Percentiles rank a stretch among this genome's conserved stretches.
These are phyloP conservation scores for Spodoptera picta DNA, from an alignment of 2,888 invertebrate species.

Conservation along the genomic window DNA sequence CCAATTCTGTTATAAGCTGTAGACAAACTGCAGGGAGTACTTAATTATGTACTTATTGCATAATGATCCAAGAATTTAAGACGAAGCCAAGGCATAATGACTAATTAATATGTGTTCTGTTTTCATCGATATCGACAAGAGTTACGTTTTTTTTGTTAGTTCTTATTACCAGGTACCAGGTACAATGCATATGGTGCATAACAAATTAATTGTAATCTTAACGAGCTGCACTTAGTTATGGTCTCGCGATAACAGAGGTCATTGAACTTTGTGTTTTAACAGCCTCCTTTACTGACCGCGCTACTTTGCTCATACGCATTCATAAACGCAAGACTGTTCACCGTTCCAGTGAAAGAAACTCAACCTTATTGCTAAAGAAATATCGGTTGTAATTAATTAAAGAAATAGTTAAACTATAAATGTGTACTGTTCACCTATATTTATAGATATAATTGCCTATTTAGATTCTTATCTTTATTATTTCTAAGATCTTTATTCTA, in stretches of 20 bases:
- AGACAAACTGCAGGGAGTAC: too few relatives aligned
- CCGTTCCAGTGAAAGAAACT: not conserved
- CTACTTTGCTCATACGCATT: slow-evolving; percentile 22
- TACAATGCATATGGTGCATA: not conserved
- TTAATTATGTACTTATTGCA: too few relatives aligned
- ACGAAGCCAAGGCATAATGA: too few relatives aligned
- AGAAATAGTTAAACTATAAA: slow-evolving; percentile 9
- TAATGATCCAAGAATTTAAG: too few relatives aligned
- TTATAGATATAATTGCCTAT: slow-evolving; percentile 12
- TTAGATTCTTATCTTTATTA: slow-evolving; percentile 20
- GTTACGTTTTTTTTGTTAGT: not conserved
- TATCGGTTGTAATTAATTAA: not conserved
- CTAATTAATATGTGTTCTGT: too few relatives aligned
- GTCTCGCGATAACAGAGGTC: slow-evolving; percentile 54
- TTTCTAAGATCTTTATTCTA: slow-evolving; percentile 6
- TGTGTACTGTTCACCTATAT: not conserved
- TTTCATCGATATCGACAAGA: too few relatives aligned
- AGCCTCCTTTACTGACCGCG: slow-evolving; percentile 27
- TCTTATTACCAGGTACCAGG: not conserved
- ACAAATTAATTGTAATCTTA: slow-evolving; percentile 41
- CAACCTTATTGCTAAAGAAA: not conserved
- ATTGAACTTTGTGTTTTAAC: slow-evolving; percentile 45
- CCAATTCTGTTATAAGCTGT: too few relatives aligned
- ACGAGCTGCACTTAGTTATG: slow-evolving; percentile 18
- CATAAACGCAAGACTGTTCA: slow-evolving; percentile 12